Evolutionary conservation across 2,113 vertebrate genomes (phyloP), one percentile per base, ranked within the genome.

Genomic region (Poeciliopsis occidentalis): DNA sequence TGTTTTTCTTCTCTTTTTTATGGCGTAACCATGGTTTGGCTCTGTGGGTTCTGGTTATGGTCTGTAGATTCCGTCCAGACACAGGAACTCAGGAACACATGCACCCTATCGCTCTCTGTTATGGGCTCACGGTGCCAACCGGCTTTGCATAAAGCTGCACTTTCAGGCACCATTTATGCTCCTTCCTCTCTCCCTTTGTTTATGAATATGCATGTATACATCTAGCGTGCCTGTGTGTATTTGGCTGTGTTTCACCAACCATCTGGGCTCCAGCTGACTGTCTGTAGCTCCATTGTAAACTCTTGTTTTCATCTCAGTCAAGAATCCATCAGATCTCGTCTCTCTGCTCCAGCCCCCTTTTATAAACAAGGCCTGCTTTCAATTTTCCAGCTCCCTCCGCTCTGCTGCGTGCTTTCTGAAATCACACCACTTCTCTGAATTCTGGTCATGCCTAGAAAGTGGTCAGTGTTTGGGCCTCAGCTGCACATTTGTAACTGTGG

Each of bases 191-290:
- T 11, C 60, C 61, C 3, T 76, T 3, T 72, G 64, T 27, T 41
- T 13, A 22, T 64, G 66, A 29, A 67, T 8, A 3, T 78, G 11
- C 10, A 19, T 81, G 26, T 47, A 30, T 51, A 54, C 60, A 26
- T 66, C 37, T 39, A 8, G n/a, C 51, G 2, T 76, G 34, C 39
- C 12, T 41, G 69, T 60, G 64, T 73, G 22, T 73, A 34, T 29
- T 32, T 17, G 15, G 27, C 75, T 37, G 17, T 2, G 32, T 34
- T 73, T 37, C 34, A 41, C 30, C 69, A 64, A 39, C 44, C 89
- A 88, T 92, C 87, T 90, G 88, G 76, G 4, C 69, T 76, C 68
- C 89, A 90, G 88, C 91, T 91, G 88, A 82, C 44, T 84, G 27
- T 24, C 51, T 67, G 64, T 65, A 44, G 78, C 70, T 54, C 66